Evolutionary conservation across 92 coral and sea anemone species (phyloP).

Genomic region (Montipora capitata): DNA sequence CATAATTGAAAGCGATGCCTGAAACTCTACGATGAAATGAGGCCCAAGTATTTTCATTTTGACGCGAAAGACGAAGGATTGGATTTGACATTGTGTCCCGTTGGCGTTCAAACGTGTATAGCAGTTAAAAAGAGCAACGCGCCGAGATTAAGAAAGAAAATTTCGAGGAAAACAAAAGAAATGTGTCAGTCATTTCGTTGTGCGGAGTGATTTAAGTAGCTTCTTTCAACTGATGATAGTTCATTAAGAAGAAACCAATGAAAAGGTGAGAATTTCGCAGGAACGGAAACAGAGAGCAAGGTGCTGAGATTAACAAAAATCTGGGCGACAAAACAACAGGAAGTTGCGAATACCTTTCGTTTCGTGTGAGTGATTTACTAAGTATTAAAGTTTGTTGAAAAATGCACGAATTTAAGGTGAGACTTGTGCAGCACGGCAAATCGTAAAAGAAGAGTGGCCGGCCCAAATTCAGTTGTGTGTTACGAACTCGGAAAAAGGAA

Average conservation of each 20-base stretch:
- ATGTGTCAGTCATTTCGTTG: too few species aligned
- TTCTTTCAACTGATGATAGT: too few species aligned
- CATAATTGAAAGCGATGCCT: conserved; percentile 46
- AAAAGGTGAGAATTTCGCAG: neutral
- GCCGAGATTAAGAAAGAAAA: neutral
- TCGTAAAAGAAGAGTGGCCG: neutral
- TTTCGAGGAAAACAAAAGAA: too few species aligned
- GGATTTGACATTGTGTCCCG: conserved; percentile 29
- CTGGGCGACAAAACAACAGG: too few species aligned
- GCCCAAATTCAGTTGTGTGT: neutral
- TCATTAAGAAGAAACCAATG: neutral
- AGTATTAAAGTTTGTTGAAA: too few species aligned
- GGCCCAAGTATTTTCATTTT: conserved; percentile 57
- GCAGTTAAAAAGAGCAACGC: neutral
- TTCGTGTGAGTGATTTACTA: too few species aligned
- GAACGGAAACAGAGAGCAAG: too few species aligned
- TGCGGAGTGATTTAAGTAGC: too few species aligned
- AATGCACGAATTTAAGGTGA: too few species aligned
- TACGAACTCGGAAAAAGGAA: too few species aligned
- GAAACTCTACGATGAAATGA: conserved; percentile 53
- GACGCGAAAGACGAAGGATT: conserved; percentile 33
- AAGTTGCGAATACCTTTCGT: too few species aligned
- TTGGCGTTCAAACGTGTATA: neutral
- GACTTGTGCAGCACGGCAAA: neutral
- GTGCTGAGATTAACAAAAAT: too few species aligned